Evolutionary conservation across 2,888 invertebrate species (phyloP), one percentile per base, ranked within the genome.

Genomic region (Diarsia mendica): DNA sequence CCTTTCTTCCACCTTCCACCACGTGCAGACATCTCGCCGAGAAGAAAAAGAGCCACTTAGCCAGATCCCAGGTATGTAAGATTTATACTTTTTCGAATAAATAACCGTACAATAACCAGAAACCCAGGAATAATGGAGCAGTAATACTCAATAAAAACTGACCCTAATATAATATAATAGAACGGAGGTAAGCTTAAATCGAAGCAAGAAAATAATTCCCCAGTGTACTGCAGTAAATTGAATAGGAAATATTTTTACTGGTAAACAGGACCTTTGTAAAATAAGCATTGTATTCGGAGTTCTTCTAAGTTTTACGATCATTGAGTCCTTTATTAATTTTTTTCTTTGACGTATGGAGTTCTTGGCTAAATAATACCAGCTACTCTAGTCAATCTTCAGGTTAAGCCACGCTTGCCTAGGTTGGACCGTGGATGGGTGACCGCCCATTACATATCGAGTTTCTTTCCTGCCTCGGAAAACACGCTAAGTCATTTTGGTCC

Each of bases 161-260:
- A n/a, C 5, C 15, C 44, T 6, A 58, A 28, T 44, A 11, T 58
- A 23, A 11, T 48, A 44, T 48, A 44, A 28, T n/a, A 39, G n/a
- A 55, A 0, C 3, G 6, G 9, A 10, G 55, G 6, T 18, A 58
- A 8, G 18, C 15, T 63, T 15, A 23, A 79, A 23, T 58, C 49
- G 44, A 71, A 9, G 3, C 46, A 70, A 58, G 28, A 18, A 79
- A 53, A 67, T 66, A 33, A n/a, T 33, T 33, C 20, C 8, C 28
- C 13, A 10, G 3, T 20, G 49, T 64, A 66, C 28, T 39, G 60
- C 18, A 53, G 60, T 65, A 46, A 23, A 79, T 65, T 66, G 23
- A 79, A 65, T 46, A 13, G 20, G 13, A 70, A 70, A 48, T 80
- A 51, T 60, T 39, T 55, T 51, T 18, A 46, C 3, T 20, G 46